These are phyloP conservation scores for Wiebesia pumilae DNA, from an alignment of 1,140 invertebrate species.

Conservation along the genomic window DNA sequence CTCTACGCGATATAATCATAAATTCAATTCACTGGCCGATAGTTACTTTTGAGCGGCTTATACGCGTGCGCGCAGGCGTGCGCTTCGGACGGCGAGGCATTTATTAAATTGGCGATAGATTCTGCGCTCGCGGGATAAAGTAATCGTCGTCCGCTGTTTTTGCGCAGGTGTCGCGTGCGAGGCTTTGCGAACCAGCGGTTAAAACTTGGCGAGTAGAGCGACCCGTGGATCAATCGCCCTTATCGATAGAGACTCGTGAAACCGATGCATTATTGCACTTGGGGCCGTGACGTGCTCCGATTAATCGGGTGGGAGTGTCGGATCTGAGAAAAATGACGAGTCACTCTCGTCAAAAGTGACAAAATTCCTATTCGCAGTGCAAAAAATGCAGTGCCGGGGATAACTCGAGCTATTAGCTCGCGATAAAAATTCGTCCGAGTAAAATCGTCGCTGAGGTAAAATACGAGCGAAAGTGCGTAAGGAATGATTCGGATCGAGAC, in stretches of 20 bases:
- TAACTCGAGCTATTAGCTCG: no score
- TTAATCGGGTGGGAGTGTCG: conserved; percentile 22
- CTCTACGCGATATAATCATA: background rate
- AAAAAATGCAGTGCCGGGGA: no score
- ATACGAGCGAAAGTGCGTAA: no score
- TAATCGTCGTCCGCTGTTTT: conserved; percentile 22
- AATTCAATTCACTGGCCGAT: background rate
- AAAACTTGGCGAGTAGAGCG: conserved; percentile 2
- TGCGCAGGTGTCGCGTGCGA: conserved; percentile 3
- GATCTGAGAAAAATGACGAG: background rate
- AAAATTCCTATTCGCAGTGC: no score
- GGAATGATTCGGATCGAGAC: no score
- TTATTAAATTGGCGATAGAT: background rate
- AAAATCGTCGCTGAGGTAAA: no score
- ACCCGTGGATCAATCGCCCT: conserved; percentile 33
- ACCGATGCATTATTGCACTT: background rate
- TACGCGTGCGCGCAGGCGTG: background rate
- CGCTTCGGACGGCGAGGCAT: background rate
- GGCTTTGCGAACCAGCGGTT: background rate
- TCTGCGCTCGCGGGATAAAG: background rate
- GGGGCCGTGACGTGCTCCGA: background rate
- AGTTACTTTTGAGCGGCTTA: background rate
- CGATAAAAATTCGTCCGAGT: no score
- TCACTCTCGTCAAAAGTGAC: no score
- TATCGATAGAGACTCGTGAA: conserved; percentile 34